phyloP scores from a whole-genome alignment of 2,888 invertebrate species.

The Drosophila sordidula region DNA sequence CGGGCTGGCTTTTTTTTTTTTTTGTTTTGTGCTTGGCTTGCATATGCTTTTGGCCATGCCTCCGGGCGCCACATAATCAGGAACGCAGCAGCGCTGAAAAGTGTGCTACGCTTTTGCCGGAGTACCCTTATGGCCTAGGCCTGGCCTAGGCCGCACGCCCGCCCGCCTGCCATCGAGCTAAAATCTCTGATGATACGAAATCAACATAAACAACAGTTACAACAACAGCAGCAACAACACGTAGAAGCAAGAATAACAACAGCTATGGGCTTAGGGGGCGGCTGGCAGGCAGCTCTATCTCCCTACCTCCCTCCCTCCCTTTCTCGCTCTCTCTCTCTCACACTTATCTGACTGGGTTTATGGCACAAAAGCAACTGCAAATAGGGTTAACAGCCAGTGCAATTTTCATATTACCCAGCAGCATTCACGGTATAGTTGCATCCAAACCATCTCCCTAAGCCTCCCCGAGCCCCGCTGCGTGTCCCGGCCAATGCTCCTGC shows the following conservation, averaged over 20 bases:
- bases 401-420: conserved; percentile 73
- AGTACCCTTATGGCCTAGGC: conserved; percentile 27
- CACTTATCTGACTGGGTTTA: conserved; percentile 47
- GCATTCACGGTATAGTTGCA: conserved; percentile 47
- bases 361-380: conserved; percentile 77
- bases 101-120: conserved; percentile 64
- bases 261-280: conserved; percentile 40
- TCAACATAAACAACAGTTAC: conserved; percentile 73
- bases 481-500: conserved; percentile 53
- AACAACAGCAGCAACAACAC: conserved; percentile 36
- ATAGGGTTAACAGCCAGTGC: conserved; percentile 79
- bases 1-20: conserved; percentile 3
- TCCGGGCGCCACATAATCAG: conserved; percentile 68
- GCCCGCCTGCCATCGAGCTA: conserved; percentile 56
- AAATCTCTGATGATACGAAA: conserved; percentile 81
- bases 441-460: conserved; percentile 11
- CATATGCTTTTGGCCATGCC: conserved; percentile 41
- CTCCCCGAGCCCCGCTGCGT: not conserved
- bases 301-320: no score
- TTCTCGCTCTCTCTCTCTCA: no score
- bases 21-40: conserved; percentile 59
- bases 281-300: not conserved
- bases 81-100: conserved; percentile 70
- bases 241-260: conserved; percentile 38
- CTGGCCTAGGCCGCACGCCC: conserved; percentile 1